Evolutionary conservation across 1,140 invertebrate genomes (phyloP), one percentile per base, ranked within the genome.

Genomic region (Zaprionus davidi): DNA sequence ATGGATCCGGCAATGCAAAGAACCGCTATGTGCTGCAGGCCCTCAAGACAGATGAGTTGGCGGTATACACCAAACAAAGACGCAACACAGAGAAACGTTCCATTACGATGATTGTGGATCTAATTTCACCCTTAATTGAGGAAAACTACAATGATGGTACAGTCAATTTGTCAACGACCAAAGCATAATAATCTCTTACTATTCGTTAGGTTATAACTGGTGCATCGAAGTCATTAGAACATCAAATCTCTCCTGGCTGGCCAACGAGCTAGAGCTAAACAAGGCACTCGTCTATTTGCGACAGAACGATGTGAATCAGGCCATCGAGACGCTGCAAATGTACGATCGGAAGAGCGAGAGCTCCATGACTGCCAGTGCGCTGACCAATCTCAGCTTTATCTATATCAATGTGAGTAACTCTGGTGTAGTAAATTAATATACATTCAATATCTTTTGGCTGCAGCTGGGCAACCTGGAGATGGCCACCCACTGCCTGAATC

Each of bases 311-410:
- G 95, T 98, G 13, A 93, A 95, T 53, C 94, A 96, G 91, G 96
- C 98, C 0, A 96, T 98, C 44, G 97, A 98, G 71, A 97, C 97
- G 0, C 93, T 99, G 22, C 97, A 97, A 93, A 96, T 96, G 69
- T 98, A 99, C 93, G 97, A 98, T 92, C 97, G 97, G 85, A 97
- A 97, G 91, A 97, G 97, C 78, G 95, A 97, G 65, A 95, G 95
- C 2, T 97, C 97, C 93, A 96, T 98, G 56, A 97, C 97, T 0
- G 96, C 96, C 76, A 95, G 95, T 44, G 98, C 98, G 6, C 95
- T 97, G 6, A 98, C 97, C n/a, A 99, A 99, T 94, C 93, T 99
- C 15, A 96, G 97, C 4, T 98, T 99, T 87, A 95, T 99, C 57
- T 97, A 98, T 90, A 97, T 96, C 91, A 94, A 98, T 93, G 97